phyloP scores from a whole-genome alignment of 2,888 invertebrate species.

The Apodemia zela region DNA sequence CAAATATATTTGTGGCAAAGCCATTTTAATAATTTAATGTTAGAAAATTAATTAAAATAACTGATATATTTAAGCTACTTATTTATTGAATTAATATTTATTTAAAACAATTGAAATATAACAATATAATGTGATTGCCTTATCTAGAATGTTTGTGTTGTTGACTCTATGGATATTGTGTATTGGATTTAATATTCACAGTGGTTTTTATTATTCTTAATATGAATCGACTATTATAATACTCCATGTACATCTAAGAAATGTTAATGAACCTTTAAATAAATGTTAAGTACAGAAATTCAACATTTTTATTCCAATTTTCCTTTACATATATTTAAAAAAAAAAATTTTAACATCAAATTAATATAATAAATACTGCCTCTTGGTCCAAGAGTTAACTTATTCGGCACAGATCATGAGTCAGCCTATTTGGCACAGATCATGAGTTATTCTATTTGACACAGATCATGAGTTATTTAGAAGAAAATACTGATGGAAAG shows the following conservation, averaged over 20 bases:
- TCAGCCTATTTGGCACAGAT: no score
- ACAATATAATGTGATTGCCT: neutral
- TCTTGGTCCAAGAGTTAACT: no score
- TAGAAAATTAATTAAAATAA: neutral
- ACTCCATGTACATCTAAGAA: conserved; percentile 3
- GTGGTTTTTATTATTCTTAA: neutral
- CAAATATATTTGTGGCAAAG: neutral
- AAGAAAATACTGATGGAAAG: no score
- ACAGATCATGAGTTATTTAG: no score
- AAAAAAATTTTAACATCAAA: no score
- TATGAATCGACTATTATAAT: conserved; percentile 6
- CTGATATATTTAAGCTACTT: conserved; percentile 9
- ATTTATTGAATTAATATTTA: conserved; percentile 6
- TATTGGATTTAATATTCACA: neutral
- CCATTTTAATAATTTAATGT: neutral
- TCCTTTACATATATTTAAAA: no score
- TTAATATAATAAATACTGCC: no score
- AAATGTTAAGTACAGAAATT: neutral
- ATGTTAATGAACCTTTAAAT: conserved; percentile 3
- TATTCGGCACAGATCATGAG: no score
- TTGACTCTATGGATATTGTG: conserved; percentile 4
- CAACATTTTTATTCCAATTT: no score
- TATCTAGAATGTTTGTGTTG: conserved; percentile 10
- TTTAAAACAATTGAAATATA: neutral
- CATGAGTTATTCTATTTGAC: no score